Evolutionary conservation across 2,888 invertebrate species (phyloP), one percentile per base, ranked within the genome.

Genomic region (Helleia helle): DNA sequence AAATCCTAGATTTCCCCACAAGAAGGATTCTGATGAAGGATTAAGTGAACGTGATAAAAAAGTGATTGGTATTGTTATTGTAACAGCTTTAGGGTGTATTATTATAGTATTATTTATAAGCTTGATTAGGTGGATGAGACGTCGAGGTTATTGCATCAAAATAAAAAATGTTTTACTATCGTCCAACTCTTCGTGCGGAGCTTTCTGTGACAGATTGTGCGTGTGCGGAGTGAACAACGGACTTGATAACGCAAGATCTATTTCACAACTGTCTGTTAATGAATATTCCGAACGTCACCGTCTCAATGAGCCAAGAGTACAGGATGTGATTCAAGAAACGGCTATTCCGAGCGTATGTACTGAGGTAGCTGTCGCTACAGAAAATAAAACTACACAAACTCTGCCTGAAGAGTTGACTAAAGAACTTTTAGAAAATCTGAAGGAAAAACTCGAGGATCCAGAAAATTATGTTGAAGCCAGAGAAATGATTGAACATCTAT

Each of bases 401-500:
- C 72, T 92, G 37, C 92, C 92, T 0, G 92, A 91, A 61, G 92
- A 92, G 62, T 62, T 93, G 34, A 92, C 92, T 0, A 88, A 90
- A 52, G 93, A 93, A 55, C 85, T 93, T 37, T 71, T 93, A 44
- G 89, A 88, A 51, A 88, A 89, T 48, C 72, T 93, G 9, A 86
- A 90, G 42, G 89, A 90, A 51, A 88, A 89, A 55, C 65, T 93
- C 4, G 90, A 91, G 53, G 90, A 90, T 59, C 92, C 92, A 0
- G 88, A 89, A 40, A 90, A 91, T 43, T 91, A 91, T 52, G 87
- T 89, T 40, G 90, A 92, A 59, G 92, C 93, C 1, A 83, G 91
- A 26, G 91, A 92, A 66, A 90, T 91, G 83, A 93, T 93, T 45
- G 92, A 93, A 59, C 90, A 91, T 55, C 73, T 92, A 4, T 92